Evolutionary conservation across 2,888 invertebrate genomes (phyloP).

Genomic region (Melitaea athalia): DNA sequence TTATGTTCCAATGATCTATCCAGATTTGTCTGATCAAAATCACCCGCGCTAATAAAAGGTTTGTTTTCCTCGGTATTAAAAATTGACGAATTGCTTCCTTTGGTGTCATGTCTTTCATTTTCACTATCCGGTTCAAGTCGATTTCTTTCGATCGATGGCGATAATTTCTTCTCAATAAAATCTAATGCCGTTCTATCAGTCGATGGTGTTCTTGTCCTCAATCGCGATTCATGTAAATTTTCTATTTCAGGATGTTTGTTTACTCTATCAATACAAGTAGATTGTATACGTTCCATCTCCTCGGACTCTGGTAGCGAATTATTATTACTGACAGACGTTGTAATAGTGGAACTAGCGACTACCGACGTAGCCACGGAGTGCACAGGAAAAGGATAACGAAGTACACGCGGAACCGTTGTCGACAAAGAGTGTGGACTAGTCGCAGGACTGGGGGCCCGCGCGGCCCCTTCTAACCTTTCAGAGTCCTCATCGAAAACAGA

Average conservation of each 20-base stretch:
- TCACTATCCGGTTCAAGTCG: conserved; percentile 44
- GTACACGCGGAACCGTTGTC: conserved; percentile 42
- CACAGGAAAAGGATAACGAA: conserved; percentile 82
- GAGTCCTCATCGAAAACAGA: conserved; percentile 98
- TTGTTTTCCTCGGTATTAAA: conserved; percentile 45
- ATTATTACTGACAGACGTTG: conserved; percentile 52
- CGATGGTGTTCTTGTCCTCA: conserved; percentile 82
- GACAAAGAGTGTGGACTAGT: conserved; percentile 74
- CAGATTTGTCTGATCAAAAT: conserved; percentile 25
- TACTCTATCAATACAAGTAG: conserved; percentile 47
- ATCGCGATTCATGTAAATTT: conserved; percentile 50
- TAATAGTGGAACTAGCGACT: conserved; percentile 43
- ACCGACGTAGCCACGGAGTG: conserved; percentile 72
- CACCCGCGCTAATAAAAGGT: conserved; percentile 40
- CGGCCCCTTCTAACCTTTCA: conserved; percentile 91
- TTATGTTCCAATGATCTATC: conserved; percentile 34
- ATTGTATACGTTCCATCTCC: conserved; percentile 40
- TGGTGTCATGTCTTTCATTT: conserved; percentile 54
- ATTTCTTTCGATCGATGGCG: conserved; percentile 45
- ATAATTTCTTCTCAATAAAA: conserved; percentile 46
- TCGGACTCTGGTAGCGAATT: conserved; percentile 53
- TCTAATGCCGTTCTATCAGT: conserved; percentile 51
- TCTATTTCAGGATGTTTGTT: conserved; percentile 56
- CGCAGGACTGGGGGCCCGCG: conserved; percentile 87
- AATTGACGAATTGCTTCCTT: conserved; percentile 38